Evolutionary conservation across 2,888 invertebrate species (phyloP).

Genomic region (Diplolepis rosae): DNA sequence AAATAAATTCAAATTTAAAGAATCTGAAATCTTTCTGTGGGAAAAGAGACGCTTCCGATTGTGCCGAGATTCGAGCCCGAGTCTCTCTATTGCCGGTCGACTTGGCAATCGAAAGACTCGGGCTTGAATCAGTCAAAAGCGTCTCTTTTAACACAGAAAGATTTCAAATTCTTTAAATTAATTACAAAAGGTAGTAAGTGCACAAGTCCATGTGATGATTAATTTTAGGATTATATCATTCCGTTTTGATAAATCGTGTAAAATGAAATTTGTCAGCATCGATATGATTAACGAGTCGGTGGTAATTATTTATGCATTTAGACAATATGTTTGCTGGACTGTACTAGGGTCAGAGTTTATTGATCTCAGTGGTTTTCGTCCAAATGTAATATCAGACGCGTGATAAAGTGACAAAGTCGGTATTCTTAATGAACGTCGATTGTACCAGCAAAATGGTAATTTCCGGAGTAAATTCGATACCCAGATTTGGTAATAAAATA

Average conservation of each 20-base stretch:
- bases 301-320: slow-evolving; percentile 26
- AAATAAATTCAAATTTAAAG: no score
- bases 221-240: slow-evolving; percentile 13
- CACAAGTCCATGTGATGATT: no score
- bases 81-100: no score
- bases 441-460: background rate
- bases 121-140: no score
- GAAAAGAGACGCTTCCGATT: no score
- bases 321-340: background rate
- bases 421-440: slow-evolving; percentile 7
- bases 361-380: slow-evolving; percentile 25
- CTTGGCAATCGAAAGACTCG: no score
- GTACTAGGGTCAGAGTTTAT: slow-evolving; percentile 7
- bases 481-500: background rate
- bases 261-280: slow-evolving; percentile 18
- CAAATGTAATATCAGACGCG: slow-evolving; percentile 12
- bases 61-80: no score
- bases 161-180: no score
- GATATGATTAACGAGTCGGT: slow-evolving; percentile 15
- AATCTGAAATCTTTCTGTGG: no score
- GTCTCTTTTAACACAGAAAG: no score
- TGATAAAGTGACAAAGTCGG: slow-evolving; percentile 10
- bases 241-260: slow-evolving; percentile 17
- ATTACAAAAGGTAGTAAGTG: no score
- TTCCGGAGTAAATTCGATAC: background rate